Base-by-base conservation (phyloP, 2,888 invertebrate genomes). In the Pammene fasciana region DNA sequence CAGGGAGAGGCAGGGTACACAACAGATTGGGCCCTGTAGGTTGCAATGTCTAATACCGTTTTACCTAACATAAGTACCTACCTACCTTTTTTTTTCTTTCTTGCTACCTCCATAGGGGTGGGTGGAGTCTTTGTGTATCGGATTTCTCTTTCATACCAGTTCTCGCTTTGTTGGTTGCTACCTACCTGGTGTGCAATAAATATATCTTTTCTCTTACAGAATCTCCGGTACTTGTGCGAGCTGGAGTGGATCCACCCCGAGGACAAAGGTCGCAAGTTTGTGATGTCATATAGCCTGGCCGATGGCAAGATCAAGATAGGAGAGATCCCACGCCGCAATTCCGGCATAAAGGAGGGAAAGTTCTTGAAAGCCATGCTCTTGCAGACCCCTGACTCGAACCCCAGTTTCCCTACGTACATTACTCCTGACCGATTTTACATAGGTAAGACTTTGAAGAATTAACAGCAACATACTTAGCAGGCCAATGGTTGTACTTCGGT, bases 211-310 rank as follows among this genome's bases (percentile, higher is more conserved):
- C 43, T 61, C 50, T 72, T 16, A n/a, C n/a, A 94, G 92, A 93
- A 94, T 62, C 90, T 97, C 0, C 94, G 97, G 50, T 97, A 97
- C 82, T 94, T 95, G 64, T 96, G 96, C 82, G 93, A 94, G 71
- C 92, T 97, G 92, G 96, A 97, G 76, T 95, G 95, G 72, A 94
- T 96, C 6, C 95, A 96, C 79, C 96, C 96, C 0, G 97, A 97
- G 80, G 97, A 97, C 84, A 85, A 93, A 41, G 94, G 94, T 3
- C 94, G 98, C 41, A 91, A 94, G 74, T 98, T 98, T 83, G 93
- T 97, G 46, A 82, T 98, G 46, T 94, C 95, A 4, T 97, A 97
- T 87, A 94, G 94, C 68, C 92, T 97, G 52, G 94, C 95, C 6
- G 96, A 97, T 76, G 96, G 97, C 65, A 94, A 94, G 72, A 94